phyloP scores from a whole-genome alignment of 2,113 vertebrate species.

The Tonatia bakeri region DNA sequence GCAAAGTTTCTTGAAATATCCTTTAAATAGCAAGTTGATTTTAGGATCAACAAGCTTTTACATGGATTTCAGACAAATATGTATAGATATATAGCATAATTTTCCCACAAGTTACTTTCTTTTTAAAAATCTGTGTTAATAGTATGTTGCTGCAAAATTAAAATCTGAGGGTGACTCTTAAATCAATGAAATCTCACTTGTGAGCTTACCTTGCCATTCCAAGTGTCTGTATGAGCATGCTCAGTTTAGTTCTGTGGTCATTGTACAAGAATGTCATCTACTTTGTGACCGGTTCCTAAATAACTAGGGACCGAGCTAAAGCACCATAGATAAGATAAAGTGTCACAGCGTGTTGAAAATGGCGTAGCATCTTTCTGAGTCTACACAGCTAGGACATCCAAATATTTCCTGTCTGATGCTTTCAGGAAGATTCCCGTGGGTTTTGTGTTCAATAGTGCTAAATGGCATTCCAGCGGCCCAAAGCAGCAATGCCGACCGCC shows the following conservation, averaged over 20 bases:
- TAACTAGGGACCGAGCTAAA: slow-evolving; percentile 60
- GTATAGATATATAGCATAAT: rapidly evolving
- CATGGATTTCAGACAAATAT: not conserved
- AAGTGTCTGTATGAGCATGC: slow-evolving; percentile 59
- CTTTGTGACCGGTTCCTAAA: slow-evolving; percentile 66
- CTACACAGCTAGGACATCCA: slow-evolving; percentile 58
- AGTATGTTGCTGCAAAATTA: not conserved
- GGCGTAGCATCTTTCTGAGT: slow-evolving; percentile 68
- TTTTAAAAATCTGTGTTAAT: rapidly evolving
- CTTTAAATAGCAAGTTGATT: not conserved
- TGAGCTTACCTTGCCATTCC: slow-evolving; percentile 49
- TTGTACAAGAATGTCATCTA: slow-evolving; percentile 80
- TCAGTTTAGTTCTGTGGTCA: slow-evolving; percentile 87
- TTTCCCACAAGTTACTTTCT: not conserved
- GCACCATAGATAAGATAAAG: slow-evolving; percentile 75
- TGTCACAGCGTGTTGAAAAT: slow-evolving; percentile 62
- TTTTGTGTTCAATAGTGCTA: not conserved
- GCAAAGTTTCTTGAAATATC: not conserved
- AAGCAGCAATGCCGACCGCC: not conserved
- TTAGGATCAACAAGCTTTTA: not conserved
- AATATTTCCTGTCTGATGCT: slow-evolving; percentile 33
- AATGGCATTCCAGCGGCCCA: not conserved
- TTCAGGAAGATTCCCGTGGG: not conserved
- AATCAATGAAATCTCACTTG: slow-evolving; percentile 53
- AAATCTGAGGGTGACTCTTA: not conserved